Evolutionary conservation across 2,888 invertebrate species (phyloP).

Genomic region (Xanthorhoe spadicearia): DNA sequence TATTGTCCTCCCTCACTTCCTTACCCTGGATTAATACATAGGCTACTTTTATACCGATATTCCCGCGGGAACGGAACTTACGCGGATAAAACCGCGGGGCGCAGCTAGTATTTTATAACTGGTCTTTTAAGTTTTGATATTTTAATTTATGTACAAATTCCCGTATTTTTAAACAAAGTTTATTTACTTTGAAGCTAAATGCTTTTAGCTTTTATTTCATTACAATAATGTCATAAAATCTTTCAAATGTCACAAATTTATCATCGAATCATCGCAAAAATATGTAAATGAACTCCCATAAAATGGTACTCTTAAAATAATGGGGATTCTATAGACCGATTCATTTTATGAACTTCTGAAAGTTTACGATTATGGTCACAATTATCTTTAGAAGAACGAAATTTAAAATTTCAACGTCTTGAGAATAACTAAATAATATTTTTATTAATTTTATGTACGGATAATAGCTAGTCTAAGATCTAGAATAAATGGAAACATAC

Average conservation of each 20-base stretch:
- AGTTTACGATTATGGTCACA: not conserved
- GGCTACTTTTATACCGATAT: no score
- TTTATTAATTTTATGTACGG: no score
- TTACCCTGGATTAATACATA: no score
- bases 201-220: not conserved
- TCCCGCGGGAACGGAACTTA: no score
- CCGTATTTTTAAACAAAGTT: no score
- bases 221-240: not conserved
- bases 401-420: not conserved
- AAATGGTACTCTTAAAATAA: not conserved
- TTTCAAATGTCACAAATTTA: not conserved
- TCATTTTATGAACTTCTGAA: not conserved
- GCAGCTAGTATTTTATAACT: no score
- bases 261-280: not conserved
- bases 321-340: not conserved
- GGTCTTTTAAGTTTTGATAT: no score
- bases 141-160: no score
- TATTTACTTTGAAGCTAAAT: not conserved
- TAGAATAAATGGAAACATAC: no score
- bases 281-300: not conserved
- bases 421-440: not conserved
- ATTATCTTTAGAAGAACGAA: not conserved
- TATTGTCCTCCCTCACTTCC: no score
- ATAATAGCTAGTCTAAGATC: no score
- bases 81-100: no score